phyloP scores from a whole-genome alignment of 2,797 vertebrate genomes.

The Halcyon badia region DNA sequence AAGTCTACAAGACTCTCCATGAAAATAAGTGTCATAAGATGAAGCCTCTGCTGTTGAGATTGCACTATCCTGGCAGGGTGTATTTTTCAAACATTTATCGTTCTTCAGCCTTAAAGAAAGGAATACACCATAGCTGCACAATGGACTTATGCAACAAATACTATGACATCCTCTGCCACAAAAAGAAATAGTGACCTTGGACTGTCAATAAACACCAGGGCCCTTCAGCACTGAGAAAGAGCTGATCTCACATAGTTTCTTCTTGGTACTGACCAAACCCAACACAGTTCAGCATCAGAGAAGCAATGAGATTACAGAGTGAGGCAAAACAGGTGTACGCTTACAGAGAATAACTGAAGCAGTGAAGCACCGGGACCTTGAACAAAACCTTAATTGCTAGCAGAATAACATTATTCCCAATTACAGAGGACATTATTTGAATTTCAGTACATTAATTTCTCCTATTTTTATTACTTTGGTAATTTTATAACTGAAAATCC shows the following conservation, averaged over 20 bases:
- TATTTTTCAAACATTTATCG: not conserved
- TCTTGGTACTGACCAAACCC: not conserved
- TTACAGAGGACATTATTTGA: not conserved
- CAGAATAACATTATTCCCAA: not conserved
- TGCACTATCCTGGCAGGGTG: not conserved
- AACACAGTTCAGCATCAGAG: not conserved
- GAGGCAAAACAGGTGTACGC: not conserved
- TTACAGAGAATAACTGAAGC: not conserved
- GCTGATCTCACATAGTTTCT: not conserved
- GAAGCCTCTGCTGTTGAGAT: not conserved
- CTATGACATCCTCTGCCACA: not conserved
- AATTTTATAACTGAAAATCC: not conserved
- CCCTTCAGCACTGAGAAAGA: not conserved
- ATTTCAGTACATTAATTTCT: not conserved
- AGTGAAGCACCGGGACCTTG: not conserved
- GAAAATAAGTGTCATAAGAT: not conserved
- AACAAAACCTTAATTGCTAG: not conserved
- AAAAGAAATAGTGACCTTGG: not conserved
- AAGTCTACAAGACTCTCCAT: not conserved
- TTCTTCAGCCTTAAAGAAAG: not conserved
- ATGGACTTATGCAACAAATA: not conserved
- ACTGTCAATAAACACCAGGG: not conserved
- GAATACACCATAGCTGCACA: not conserved
- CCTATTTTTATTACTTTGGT: not conserved
- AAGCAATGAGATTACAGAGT: not conserved